A percentile compares a stretch with the other conserved stretches of the same genome.
Evolutionary conservation across 2,888 invertebrate genomes (phyloP).

Genomic region (Lasioglossum marginatum): DNA sequence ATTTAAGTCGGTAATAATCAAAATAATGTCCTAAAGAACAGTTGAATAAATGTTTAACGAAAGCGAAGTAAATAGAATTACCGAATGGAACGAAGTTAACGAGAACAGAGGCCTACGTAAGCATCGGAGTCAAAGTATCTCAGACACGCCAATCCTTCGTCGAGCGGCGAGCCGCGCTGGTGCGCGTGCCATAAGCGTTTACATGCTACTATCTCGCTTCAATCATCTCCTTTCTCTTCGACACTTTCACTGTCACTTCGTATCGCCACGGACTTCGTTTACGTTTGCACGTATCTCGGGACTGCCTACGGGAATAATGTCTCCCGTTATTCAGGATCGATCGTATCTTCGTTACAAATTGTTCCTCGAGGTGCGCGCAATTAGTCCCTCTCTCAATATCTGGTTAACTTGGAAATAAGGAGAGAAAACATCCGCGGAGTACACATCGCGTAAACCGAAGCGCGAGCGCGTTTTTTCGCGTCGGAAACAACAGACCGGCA

Average conservation of each 20-base stretch:
- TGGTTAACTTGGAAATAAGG: constrained; percentile 3
- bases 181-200: constrained; percentile 46
- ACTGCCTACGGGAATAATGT: constrained; percentile 19
- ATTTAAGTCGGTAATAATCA: too few relatives aligned
- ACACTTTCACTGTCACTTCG: constrained; percentile 63
- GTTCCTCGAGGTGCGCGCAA: not conserved
- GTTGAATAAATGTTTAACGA: too few relatives aligned
- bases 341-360: constrained; percentile 11
- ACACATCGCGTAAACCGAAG: not conserved
- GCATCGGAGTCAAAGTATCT: not conserved
- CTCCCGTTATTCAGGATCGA: not conserved
- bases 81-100: not conserved
- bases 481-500: constrained; percentile 3
- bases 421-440: not conserved
- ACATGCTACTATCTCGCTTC: constrained; percentile 47
- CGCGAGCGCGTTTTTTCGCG: not conserved
- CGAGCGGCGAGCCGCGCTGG: constrained; percentile 8
- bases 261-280: constrained; percentile 21
- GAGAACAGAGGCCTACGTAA: not conserved
- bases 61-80: too few relatives aligned
- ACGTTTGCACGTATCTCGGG: not conserved
- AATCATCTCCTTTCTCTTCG: constrained; percentile 62
- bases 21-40: too few relatives aligned
- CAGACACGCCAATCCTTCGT: not conserved
- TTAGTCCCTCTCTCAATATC: not conserved